Base-by-base conservation (phyloP, 2,797 vertebrate genomes). In the Chaetophractus vellerosus region DNA sequence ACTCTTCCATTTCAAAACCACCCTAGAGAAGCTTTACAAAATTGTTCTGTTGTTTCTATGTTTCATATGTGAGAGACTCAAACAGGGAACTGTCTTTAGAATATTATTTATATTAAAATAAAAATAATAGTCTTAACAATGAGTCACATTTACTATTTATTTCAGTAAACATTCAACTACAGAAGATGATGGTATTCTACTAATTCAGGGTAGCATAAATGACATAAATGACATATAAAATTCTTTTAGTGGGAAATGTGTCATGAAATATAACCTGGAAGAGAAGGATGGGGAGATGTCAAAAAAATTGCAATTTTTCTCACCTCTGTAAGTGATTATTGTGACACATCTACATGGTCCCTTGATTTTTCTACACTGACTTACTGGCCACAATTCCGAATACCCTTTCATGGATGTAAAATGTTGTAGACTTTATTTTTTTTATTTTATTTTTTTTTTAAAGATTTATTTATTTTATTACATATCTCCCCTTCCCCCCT, bases 1-100 rank as follows among this genome's bases (percentile, higher is more conserved):
- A 93, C 91, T 97, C 19, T 26, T 97, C 96, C 95, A 96, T 97
- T 98, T 97, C 87, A 85, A 97, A 97, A 97, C 95, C 96, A 98
- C 94, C 96, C 94, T 90, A 88, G 61, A 97, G 90, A 97, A 97
- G 88, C 72, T 85, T 97, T 96, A 96, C 75, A 95, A 97, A 98
- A 98, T 76, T 74, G 88, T 96, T 93, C 55, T 69, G 10, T 75
- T 81, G 71, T 48, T 80, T 24, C 86, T 52, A 31, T 68, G 87
- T 76, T 50, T 90, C 4, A 71, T n/a, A 57, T 78, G 59, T 75
- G 82, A 90, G 26, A 93, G 19, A 94, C 81, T 16, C 94, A 89
- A 52, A 84, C 6, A 93, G 21, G 4, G 23, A 15, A 5, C n/a
- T 86, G 82, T 94, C 87, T 79, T 26, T 18, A 91, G 33, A 33